Conservation (phyloP, 2,888 invertebrate species). For the Hedya salicella region DNA sequence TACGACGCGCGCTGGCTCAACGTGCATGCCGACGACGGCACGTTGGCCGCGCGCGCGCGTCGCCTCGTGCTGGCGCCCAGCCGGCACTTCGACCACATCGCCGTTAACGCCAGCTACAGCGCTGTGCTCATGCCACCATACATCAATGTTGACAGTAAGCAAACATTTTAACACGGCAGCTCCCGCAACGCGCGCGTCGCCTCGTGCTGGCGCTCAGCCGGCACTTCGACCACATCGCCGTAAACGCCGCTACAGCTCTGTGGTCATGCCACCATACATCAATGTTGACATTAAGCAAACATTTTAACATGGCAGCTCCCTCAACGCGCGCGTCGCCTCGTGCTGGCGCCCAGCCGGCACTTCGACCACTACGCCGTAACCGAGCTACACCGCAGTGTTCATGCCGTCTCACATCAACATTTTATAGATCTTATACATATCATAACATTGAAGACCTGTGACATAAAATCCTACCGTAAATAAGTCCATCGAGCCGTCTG, state of each 20-base stretch:
- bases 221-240: constrained; percentile 94
- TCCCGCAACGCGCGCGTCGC: constrained; percentile 88
- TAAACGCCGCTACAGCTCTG: constrained; percentile 93
- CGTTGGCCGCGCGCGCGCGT: constrained; percentile 88
- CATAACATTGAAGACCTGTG: too few relatives aligned
- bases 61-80: constrained; percentile 90
- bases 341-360: constrained; percentile 90
- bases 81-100: constrained; percentile 94
- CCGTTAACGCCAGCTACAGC: constrained; percentile 93
- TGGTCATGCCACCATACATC: constrained; percentile 93
- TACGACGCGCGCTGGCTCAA: constrained; percentile 94
- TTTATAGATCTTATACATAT: too few relatives aligned
- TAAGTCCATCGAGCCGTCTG: too few relatives aligned
- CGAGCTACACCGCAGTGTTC: constrained; percentile 94
- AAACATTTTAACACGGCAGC: background rate
- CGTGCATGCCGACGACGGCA: constrained; percentile 90
- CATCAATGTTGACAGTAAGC: constrained; percentile 88
- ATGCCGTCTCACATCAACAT: constrained; percentile 91
- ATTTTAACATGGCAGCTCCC: too few relatives aligned
- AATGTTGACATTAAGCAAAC: constrained; percentile 87
- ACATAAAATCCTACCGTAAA: too few relatives aligned
- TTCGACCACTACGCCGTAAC: constrained; percentile 95
- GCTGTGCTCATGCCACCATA: constrained; percentile 95
- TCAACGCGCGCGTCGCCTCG: constrained; percentile 89
- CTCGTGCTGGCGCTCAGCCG: constrained; percentile 90